A percentile compares a stretch with the other conserved stretches of the same genome.
Evolutionary conservation across 2,797 vertebrate genomes (phyloP).

Genomic region (Microchirus variegatus): DNA sequence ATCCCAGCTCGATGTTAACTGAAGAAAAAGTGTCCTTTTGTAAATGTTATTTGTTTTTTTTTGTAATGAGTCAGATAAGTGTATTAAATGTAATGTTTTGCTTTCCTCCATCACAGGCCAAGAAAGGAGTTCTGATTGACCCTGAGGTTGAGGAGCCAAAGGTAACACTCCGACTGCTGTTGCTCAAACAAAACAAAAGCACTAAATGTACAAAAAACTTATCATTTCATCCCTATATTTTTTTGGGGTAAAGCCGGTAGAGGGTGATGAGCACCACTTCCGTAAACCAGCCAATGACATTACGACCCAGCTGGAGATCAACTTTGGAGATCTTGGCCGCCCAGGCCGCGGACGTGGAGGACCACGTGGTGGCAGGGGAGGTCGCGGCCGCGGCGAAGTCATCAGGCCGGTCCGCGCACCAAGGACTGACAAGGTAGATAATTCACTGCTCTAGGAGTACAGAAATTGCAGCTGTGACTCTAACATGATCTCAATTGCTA

Average conservation of each 20-base stretch:
- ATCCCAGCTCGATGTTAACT: too few relatives aligned
- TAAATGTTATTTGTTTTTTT: not conserved
- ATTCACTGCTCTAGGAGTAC: not conserved
- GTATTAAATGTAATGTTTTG: not conserved
- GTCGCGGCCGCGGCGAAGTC: slow-evolving; percentile 64
- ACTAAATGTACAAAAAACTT: fast-evolving
- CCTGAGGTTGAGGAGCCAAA: slow-evolving; percentile 68
- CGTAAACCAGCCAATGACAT: slow-evolving; percentile 98
- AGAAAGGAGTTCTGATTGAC: slow-evolving; percentile 72
- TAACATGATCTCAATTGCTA: too few relatives aligned
- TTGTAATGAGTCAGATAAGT: not conserved
- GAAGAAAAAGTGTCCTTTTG: not conserved
- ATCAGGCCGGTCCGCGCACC: slow-evolving; percentile 85
- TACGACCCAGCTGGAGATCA: slow-evolving; percentile 98
- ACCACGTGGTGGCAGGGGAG: slow-evolving; percentile 81
- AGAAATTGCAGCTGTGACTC: too few relatives aligned
- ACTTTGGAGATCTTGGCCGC: slow-evolving; percentile 96
- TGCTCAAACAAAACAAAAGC: not conserved
- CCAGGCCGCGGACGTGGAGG: slow-evolving; percentile 94
- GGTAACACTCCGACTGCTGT: slow-evolving; percentile 47
- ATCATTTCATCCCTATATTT: fast-evolving
- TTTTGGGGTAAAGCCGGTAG: slow-evolving; percentile 77
- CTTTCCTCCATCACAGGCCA: slow-evolving; percentile 43
- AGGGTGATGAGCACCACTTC: slow-evolving; percentile 91
- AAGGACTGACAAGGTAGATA: slow-evolving; percentile 90